Evolutionary conservation across 2,113 vertebrate species (phyloP).

Genomic region (Ramphastos sulfuratus): DNA sequence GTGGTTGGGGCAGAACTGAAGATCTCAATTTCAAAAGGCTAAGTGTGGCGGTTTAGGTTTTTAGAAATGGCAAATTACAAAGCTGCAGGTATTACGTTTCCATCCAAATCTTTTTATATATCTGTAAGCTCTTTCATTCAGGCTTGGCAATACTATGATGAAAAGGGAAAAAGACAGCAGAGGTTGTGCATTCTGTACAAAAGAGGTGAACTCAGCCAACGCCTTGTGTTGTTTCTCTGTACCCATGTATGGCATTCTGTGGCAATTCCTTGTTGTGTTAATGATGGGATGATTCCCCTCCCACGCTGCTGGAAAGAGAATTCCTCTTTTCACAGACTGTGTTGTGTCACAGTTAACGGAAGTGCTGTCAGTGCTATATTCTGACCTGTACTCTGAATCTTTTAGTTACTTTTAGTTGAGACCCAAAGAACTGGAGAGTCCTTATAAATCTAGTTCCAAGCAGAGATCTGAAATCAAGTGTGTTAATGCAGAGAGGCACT

Average conservation of each 20-base stretch:
- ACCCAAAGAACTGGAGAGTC: background rate
- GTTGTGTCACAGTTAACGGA: background rate
- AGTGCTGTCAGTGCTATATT: background rate
- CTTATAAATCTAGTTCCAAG: background rate
- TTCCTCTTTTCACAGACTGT: background rate
- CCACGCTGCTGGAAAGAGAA: background rate
- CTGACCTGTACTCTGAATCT: background rate
- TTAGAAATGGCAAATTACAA: conserved; percentile 51
- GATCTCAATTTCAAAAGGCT: conserved; percentile 42
- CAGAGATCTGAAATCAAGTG: background rate
- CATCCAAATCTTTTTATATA: conserved; percentile 64
- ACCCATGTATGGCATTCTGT: background rate
- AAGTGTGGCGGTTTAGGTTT: conserved; percentile 35
- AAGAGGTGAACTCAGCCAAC: background rate
- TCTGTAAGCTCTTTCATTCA: conserved; percentile 52
- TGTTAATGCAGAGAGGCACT: background rate
- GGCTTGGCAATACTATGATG: conserved; percentile 23
- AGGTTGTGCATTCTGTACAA: background rate
- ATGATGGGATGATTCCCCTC: background rate
- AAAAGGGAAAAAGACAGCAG: background rate
- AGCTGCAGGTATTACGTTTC: conserved; percentile 55
- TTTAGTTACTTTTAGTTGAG: background rate
- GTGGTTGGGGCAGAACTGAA: conserved; percentile 43
- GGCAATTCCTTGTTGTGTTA: background rate
- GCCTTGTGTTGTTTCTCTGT: background rate